Conservation (phyloP, 2,888 invertebrate genomes). For the Metopia argyrocephala region DNA sequence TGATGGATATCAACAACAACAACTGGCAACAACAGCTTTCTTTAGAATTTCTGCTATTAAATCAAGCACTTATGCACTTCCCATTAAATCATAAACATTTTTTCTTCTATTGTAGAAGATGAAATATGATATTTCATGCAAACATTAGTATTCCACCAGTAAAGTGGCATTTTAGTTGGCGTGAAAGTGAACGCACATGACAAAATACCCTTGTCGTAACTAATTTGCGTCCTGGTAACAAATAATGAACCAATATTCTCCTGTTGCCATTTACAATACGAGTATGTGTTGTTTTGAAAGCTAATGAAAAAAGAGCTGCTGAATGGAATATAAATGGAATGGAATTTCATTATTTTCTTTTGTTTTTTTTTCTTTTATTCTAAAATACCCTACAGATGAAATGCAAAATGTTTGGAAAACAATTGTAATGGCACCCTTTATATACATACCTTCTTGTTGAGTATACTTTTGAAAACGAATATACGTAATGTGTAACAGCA, state of each 20-base stretch:
- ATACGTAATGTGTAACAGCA: too few relatives aligned
- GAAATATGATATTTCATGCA: not conserved
- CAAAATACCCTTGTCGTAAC: not conserved
- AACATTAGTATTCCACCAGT: slow-evolving; percentile 26
- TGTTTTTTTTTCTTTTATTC: too few relatives aligned
- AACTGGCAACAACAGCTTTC: too few relatives aligned
- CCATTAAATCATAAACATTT: not conserved
- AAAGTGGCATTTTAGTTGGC: not conserved
- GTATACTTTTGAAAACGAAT: too few relatives aligned
- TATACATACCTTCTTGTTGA: too few relatives aligned
- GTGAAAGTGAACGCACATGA: not conserved
- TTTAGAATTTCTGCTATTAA: not conserved
- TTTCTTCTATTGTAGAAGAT: not conserved
- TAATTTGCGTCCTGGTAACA: slow-evolving; percentile 3
- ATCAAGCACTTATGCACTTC: not conserved
- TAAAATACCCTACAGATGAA: too few relatives aligned
- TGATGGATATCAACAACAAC: too few relatives aligned
- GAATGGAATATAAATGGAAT: too few relatives aligned
- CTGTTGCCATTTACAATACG: not conserved
- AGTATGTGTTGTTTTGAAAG: not conserved
- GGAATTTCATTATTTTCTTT: too few relatives aligned
- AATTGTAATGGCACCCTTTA: too few relatives aligned
- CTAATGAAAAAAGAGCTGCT: too few relatives aligned
- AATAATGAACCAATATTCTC: not conserved
- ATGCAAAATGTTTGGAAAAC: too few relatives aligned